These are phyloP conservation scores for Falcaria lacertinaria DNA, from an alignment of 2,888 invertebrate species.

Conservation along the genomic window DNA sequence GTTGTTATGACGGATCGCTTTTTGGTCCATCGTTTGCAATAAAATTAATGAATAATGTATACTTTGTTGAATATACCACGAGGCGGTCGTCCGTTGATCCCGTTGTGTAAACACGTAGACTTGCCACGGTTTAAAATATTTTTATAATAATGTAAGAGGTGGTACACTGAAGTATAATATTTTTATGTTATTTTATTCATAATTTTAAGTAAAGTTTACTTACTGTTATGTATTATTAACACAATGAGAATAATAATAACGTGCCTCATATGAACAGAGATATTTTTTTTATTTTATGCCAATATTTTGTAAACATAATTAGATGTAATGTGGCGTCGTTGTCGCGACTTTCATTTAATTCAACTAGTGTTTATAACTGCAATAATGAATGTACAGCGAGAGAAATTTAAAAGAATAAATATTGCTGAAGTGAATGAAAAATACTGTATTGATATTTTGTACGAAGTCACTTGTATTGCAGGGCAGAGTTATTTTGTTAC, in stretches of 20 bases:
- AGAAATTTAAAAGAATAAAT: constrained; percentile 17
- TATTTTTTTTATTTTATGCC: constrained; percentile 44
- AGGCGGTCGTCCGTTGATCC: constrained; percentile 6
- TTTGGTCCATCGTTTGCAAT: too few relatives aligned
- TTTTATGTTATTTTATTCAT: constrained; percentile 38
- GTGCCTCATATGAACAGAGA: constrained; percentile 48
- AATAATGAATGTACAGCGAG: constrained; percentile 36
- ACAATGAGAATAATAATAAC: constrained; percentile 32
- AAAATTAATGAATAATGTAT: too few relatives aligned
- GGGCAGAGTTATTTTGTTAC: too few relatives aligned
- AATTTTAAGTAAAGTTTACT: constrained; percentile 32
- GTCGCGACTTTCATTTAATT: constrained; percentile 20
- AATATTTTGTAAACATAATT: constrained; percentile 34
- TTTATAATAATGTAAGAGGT: constrained; percentile 33
- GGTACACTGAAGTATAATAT: constrained; percentile 37
- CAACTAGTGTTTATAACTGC: constrained; percentile 26
- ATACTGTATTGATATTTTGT: too few relatives aligned
- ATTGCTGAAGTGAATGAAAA: constrained; percentile 12
- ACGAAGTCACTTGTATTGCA: too few relatives aligned
- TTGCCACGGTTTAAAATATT: constrained; percentile 43
- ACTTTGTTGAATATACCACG: background rate
- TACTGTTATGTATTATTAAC: constrained; percentile 27
- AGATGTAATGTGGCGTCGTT: constrained; percentile 31
- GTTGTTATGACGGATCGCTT: too few relatives aligned
- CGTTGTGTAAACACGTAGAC: constrained; percentile 25